Percentiles rank a stretch among this genome's conserved stretches.
phyloP scores from a whole-genome alignment of 2,113 vertebrate genomes.

The Microcebus murinus region DNA sequence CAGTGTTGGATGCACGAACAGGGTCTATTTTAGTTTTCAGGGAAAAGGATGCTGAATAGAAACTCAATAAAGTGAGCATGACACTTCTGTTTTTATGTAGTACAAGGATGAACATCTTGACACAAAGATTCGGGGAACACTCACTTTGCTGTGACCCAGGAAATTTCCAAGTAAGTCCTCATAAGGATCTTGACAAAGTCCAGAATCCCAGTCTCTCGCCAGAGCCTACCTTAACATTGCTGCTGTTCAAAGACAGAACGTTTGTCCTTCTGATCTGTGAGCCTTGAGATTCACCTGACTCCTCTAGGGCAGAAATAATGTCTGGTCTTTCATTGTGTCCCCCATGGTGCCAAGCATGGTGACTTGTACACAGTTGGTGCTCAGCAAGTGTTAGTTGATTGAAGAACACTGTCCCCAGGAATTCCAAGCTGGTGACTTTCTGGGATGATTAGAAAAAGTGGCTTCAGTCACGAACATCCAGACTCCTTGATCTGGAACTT shows the following conservation, averaged over 20 bases:
- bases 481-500: neutral
- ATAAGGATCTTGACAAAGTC: neutral
- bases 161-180: neutral
- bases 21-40: neutral
- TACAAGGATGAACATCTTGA: neutral
- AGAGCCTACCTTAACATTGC: neutral
- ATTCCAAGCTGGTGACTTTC: neutral
- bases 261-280: neutral
- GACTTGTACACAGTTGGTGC: neutral
- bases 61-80: neutral
- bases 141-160: neutral
- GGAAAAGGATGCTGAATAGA: neutral
- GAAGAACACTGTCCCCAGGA: neutral
- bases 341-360: neutral
- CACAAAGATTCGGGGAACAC: neutral
- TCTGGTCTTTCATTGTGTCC: neutral
- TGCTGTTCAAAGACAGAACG: neutral
- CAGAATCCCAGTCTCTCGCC: neutral
- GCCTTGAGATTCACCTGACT: neutral
- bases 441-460: neutral
- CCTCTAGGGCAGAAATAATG: neutral
- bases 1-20: accelerated
- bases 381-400: neutral
- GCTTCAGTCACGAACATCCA: neutral
- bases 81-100: neutral